Conservation (phyloP, 2,797 vertebrate species). For the Apodemus agrarius region DNA sequence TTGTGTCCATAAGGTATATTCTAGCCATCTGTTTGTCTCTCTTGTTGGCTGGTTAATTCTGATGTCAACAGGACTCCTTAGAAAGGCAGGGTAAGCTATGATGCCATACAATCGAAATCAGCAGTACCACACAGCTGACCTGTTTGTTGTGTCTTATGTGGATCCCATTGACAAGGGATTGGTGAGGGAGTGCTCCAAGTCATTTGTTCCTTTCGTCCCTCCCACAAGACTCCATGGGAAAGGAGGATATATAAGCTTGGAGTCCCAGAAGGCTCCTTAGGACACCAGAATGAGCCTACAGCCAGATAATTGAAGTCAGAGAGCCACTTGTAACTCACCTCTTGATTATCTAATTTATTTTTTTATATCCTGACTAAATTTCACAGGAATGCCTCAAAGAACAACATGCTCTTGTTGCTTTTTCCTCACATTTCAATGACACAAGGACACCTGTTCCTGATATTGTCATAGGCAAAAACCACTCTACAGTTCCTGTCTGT, state of each 20-base stretch:
- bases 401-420: neutral
- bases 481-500: neutral
- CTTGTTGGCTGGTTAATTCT: neutral
- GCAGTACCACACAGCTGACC: neutral
- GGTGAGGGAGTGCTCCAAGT: neutral
- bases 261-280: neutral
- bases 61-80: neutral
- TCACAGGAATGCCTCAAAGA: neutral
- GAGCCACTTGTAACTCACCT: neutral
- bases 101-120: neutral
- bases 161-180: neutral
- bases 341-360: neutral
- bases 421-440: neutral
- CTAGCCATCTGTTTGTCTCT: neutral
- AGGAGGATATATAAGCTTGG: neutral
- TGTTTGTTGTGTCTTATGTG: neutral
- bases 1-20: neutral
- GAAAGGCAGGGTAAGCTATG: neutral
- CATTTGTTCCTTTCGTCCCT: neutral
- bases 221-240: neutral
- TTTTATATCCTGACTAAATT: neutral
- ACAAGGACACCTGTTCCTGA: neutral
- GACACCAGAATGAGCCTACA: neutral
- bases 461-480: neutral
- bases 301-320: neutral